Evolutionary conservation across 2,113 vertebrate species (phyloP).

Genomic region (Pteruthius melanotis): DNA sequence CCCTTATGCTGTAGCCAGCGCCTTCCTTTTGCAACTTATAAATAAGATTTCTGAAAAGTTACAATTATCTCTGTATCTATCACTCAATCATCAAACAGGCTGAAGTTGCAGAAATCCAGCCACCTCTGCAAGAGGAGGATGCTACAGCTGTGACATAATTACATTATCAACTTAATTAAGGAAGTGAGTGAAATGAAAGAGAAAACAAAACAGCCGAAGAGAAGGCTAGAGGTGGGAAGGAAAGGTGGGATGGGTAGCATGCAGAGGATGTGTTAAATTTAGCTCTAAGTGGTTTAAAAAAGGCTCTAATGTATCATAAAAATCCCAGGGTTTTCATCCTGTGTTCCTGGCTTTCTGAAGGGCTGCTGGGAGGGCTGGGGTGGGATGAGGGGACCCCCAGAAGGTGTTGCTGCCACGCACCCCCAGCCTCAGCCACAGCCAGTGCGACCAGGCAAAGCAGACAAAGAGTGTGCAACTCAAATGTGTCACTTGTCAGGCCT

Average conservation of each 20-base stretch:
- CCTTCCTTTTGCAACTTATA: neutral
- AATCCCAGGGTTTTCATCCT: conserved; percentile 24
- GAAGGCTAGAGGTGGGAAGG: conserved; percentile 63
- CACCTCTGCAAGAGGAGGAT: conserved; percentile 66
- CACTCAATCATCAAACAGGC: conserved; percentile 57
- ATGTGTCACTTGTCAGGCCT: neutral
- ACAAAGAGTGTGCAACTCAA: neutral
- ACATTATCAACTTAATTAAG: conserved; percentile 71
- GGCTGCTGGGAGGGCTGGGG: neutral
- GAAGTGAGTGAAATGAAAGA: conserved; percentile 63
- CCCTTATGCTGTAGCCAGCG: neutral
- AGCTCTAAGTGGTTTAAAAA: conserved; percentile 60
- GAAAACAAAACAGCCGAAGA: conserved; percentile 64
- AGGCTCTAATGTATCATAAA: conserved; percentile 17
- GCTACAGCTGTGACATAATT: conserved; percentile 69
- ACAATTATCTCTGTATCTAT: conserved; percentile 50
- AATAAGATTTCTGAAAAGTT: conserved; percentile 48
- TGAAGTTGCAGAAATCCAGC: conserved; percentile 63
- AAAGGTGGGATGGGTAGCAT: conserved; percentile 53
- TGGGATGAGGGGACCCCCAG: neutral
- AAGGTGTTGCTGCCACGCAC: neutral
- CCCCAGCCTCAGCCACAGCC: neutral
- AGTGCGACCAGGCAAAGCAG: neutral
- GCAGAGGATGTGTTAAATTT: conserved; percentile 67
- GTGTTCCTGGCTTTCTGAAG: neutral